phyloP scores from a whole-genome alignment of 1,140 invertebrate genomes.

The Drosophila nasuta region DNA sequence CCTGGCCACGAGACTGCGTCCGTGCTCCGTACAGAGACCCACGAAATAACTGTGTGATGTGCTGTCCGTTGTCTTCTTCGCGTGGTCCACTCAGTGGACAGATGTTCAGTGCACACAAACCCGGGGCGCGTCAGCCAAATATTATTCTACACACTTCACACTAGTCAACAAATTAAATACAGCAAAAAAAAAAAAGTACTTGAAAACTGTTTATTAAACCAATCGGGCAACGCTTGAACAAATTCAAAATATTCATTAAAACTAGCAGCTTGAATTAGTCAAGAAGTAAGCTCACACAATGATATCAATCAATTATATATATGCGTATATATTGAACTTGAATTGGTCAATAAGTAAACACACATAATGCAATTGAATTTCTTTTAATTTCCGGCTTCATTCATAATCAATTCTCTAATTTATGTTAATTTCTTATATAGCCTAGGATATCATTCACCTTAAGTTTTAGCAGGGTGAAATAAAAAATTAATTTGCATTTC shows the following conservation, averaged over 20 bases:
- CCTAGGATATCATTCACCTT: too few species aligned
- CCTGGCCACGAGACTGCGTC: not conserved
- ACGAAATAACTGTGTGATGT: slow-evolving; percentile 48
- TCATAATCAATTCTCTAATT: too few species aligned
- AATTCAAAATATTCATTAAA: not conserved
- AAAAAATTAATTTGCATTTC: too few species aligned
- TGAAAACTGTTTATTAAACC: not conserved
- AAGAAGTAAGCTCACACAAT: too few species aligned
- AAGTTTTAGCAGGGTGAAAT: too few species aligned
- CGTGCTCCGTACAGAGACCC: slow-evolving; percentile 34
- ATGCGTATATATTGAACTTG: too few species aligned
- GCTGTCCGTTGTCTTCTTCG: slow-evolving; percentile 8
- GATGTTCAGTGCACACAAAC: slow-evolving; percentile 4
- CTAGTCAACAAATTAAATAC: slow-evolving; percentile 1
- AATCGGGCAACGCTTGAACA: not conserved
- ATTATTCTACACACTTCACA: not conserved
- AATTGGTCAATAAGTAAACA: too few species aligned
- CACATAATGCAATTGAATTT: too few species aligned
- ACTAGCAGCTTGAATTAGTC: too few species aligned
- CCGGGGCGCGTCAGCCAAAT: not conserved
- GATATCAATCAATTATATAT: too few species aligned
- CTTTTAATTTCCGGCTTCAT: too few species aligned
- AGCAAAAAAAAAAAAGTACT: not conserved
- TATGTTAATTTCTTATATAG: too few species aligned
- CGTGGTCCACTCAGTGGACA: slow-evolving; percentile 16